These are phyloP conservation scores for Aphelenchoides bicaudatus DNA, from an alignment of 2,888 invertebrate species.

Conservation along the genomic window DNA sequence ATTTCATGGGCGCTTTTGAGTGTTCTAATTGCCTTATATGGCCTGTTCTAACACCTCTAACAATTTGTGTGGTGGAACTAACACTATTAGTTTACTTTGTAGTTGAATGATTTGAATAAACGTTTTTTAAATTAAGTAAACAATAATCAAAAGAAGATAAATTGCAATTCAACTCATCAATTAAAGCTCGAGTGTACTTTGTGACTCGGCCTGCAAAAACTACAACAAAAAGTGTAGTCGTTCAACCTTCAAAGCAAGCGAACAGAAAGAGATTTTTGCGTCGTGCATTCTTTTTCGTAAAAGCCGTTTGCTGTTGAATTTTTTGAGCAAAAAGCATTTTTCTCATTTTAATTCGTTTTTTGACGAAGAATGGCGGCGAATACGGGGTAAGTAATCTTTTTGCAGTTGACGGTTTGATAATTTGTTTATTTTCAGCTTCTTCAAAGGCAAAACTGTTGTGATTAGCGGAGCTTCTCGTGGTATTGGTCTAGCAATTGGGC, in stretches of 20 bases:
- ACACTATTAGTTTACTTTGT: too few species aligned
- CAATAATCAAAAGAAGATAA: too few species aligned
- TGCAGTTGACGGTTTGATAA: background rate
- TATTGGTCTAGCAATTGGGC: slow-evolving; percentile 90
- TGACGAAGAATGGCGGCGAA: background rate
- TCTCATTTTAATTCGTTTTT: background rate
- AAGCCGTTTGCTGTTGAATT: background rate
- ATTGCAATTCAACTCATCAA: too few species aligned
- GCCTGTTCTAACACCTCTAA: too few species aligned
- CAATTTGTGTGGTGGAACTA: too few species aligned
- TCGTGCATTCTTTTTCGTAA: background rate
- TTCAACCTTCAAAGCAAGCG: background rate
- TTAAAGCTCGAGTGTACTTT: too few species aligned
- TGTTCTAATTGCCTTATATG: too few species aligned
- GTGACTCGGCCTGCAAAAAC: too few species aligned
- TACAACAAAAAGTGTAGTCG: too few species aligned
- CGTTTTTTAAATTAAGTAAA: too few species aligned
- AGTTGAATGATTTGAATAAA: too few species aligned
- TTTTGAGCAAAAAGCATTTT: background rate
- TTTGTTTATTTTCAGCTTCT: slow-evolving; percentile 59
- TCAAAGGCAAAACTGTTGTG: slow-evolving; percentile 84
- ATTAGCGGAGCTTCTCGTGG: slow-evolving; percentile 93
- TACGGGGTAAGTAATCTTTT: slow-evolving; percentile 8
- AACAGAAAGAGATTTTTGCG: background rate
- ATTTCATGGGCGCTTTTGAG: too few species aligned